Conservation (phyloP, 2,113 vertebrate species). For the Columba livia region DNA sequence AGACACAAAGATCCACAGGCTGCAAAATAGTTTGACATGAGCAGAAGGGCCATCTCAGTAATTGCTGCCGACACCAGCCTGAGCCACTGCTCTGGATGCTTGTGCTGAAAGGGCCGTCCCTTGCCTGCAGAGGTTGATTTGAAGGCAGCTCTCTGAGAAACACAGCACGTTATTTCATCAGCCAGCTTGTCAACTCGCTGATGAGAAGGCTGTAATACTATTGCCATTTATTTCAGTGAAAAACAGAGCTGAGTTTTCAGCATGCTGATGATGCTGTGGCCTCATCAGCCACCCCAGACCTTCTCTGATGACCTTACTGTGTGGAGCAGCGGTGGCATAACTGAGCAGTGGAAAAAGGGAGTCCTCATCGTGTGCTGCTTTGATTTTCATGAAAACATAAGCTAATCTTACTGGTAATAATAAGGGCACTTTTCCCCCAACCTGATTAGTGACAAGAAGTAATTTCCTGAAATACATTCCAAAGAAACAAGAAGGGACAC, state of each 20-base stretch:
- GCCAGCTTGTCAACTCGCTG: not conserved
- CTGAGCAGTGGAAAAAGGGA: not conserved
- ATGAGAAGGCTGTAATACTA: not conserved
- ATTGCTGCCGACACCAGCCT: not conserved
- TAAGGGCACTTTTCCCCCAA: rapidly evolving
- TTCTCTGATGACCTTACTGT: rapidly evolving
- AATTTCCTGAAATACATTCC: not conserved
- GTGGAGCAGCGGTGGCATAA: not conserved
- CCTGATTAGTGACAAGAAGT: not conserved
- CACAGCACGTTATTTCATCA: not conserved
- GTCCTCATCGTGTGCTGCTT: not conserved
- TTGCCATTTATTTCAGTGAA: not conserved
- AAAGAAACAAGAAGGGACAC: not conserved
- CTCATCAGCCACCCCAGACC: not conserved
- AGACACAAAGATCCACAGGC: not conserved
- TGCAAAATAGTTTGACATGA: not conserved
- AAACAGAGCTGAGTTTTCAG: not conserved
- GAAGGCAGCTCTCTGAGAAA: not conserved
- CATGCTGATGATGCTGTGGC: not conserved
- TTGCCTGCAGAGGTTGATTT: not conserved
- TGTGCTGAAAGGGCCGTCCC: not conserved
- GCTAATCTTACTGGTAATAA: not conserved
- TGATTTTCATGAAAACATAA: not conserved
- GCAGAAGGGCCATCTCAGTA: not conserved
- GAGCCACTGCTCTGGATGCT: not conserved